A percentile compares a stretch with the other conserved stretches of the same genome.
Evolutionary conservation across 1,140 invertebrate species (phyloP).

Genomic region (Battus philenor): DNA sequence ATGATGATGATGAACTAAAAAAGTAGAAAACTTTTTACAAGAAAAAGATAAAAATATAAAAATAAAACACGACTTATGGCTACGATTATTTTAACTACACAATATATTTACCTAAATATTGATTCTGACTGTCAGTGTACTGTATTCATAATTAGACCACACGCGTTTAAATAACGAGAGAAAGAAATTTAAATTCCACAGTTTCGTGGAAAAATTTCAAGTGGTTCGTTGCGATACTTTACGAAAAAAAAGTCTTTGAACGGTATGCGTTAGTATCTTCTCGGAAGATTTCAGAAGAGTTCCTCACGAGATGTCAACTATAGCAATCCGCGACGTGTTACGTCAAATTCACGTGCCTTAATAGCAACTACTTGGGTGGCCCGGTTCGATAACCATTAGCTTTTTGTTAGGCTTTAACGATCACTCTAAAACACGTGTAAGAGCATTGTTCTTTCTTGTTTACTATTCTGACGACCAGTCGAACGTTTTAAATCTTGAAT

Average conservation of each 20-base stretch:
- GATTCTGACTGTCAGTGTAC: no score
- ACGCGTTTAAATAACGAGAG: conserved; percentile 53
- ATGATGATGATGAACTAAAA: no score
- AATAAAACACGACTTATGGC: background rate
- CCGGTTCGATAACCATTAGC: conserved; percentile 47
- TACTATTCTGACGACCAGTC: conserved; percentile 3
- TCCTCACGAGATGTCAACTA: conserved; percentile 41
- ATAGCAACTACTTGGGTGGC: conserved; percentile 60
- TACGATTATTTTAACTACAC: background rate
- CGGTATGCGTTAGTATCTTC: conserved; percentile 53
- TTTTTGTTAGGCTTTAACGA: conserved; percentile 59
- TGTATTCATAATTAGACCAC: conserved; percentile 44
- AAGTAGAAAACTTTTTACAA: no score
- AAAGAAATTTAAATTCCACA: conserved; percentile 60
- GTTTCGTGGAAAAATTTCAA: conserved; percentile 62
- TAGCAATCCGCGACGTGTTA: conserved; percentile 62
- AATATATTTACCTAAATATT: background rate
- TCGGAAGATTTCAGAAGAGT: conserved; percentile 42
- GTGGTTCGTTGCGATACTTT: conserved; percentile 53
- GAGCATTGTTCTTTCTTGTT: conserved; percentile 30
- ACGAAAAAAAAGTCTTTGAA: conserved; percentile 60
- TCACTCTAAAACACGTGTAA: conserved; percentile 35
- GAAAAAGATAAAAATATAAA: background rate
- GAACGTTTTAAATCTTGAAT: conserved; percentile 4
- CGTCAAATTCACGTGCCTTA: conserved; percentile 52